These are phyloP conservation scores for Larimichthys polyactis DNA, from an alignment of 2,113 vertebrate genomes.

Conservation along the genomic window DNA sequence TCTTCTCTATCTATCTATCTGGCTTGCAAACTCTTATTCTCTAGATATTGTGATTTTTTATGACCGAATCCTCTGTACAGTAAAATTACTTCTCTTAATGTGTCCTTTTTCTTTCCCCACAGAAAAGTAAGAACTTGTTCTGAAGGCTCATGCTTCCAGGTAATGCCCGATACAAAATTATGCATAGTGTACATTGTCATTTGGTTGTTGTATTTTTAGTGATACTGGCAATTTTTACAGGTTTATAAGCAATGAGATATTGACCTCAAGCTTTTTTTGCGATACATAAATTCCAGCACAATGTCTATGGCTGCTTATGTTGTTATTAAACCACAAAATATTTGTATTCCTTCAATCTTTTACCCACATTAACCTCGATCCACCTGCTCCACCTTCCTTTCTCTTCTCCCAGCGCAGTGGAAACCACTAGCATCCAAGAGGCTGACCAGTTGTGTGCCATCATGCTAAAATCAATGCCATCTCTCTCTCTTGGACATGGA, in stretches of 20 bases:
- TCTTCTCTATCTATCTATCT: not conserved
- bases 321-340: not conserved
- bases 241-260: not conserved
- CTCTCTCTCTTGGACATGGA: conserved; percentile 83
- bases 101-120: conserved; percentile 63
- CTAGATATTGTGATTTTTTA: not conserved
- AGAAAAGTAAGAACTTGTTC: conserved; percentile 87
- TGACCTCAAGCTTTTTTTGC: not conserved
- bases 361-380: not conserved
- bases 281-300: not conserved
- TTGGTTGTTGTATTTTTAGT: not conserved
- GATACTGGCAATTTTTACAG: not conserved
- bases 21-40: not conserved
- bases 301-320: not conserved
- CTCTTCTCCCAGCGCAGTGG: conserved; percentile 80
- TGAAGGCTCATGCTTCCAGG: conserved; percentile 80
- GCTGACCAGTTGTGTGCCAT: conserved; percentile 93
- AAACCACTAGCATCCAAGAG: conserved; percentile 91
- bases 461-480: conserved; percentile 89
- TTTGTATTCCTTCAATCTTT: not conserved
- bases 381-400: not conserved
- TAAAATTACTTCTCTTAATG: conserved; percentile 39
- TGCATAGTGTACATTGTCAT: not conserved
- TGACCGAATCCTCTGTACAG: not conserved
- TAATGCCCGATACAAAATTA: conserved; percentile 48